These are phyloP conservation scores for Aphelinus atriplicis DNA, from an alignment of 1,140 invertebrate genomes.

Conservation along the genomic window DNA sequence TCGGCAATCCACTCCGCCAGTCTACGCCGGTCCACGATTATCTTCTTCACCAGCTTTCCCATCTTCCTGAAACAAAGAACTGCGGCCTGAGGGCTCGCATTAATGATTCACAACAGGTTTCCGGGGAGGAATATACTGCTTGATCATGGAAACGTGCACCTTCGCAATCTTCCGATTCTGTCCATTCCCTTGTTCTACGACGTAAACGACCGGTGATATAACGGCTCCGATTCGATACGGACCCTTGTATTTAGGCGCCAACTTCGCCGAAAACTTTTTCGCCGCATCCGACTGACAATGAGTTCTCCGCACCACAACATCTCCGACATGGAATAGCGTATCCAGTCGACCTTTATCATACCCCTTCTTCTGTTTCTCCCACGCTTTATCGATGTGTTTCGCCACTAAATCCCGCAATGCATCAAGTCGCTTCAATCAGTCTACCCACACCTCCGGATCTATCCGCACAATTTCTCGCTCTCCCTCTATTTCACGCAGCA, in stretches of 20 bases:
- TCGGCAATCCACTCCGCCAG: too few species aligned
- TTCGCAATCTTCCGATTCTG: not conserved
- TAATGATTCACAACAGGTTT: too few species aligned
- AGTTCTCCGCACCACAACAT: constrained; percentile 24
- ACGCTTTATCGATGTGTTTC: too few species aligned
- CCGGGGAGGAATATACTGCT: too few species aligned
- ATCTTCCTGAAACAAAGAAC: too few species aligned
- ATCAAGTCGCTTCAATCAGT: not conserved
- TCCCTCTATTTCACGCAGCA: not conserved
- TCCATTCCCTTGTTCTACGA: not conserved
- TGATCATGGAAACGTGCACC: not conserved
- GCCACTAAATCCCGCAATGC: too few species aligned
- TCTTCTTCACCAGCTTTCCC: too few species aligned
- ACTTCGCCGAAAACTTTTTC: constrained; percentile 27
- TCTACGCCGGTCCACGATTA: too few species aligned
- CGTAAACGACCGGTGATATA: not conserved
- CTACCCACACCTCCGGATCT: not conserved
- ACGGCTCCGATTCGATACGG: constrained; percentile 4
- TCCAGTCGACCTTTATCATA: constrained; percentile 16
- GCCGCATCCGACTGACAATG: constrained; percentile 27
- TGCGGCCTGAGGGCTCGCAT: too few species aligned
- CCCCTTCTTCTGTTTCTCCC: not conserved
- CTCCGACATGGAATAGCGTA: constrained; percentile 15
- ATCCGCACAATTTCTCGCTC: not conserved
- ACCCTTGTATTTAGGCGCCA: constrained; percentile 33